Percentiles rank a stretch among this genome's conserved stretches.
Conservation (phyloP, 2,888 invertebrate genomes). For the Antheraea assamensis region DNA sequence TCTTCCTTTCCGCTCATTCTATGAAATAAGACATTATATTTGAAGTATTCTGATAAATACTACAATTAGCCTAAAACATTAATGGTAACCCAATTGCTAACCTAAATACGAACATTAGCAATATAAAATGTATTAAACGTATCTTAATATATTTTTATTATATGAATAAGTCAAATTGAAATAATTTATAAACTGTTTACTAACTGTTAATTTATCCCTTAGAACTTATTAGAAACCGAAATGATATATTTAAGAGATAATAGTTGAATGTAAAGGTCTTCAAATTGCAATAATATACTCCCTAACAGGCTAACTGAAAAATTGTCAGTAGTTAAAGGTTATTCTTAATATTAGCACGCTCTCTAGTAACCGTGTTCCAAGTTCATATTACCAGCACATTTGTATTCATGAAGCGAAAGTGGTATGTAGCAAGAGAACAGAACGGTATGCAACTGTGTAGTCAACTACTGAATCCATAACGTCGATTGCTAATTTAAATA, state of each 20-base stretch:
- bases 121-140: background rate
- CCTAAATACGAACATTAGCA: background rate
- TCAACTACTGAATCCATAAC: constrained; percentile 8
- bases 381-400: constrained; percentile 39
- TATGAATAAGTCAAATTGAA: too few relatives aligned
- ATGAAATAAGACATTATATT: background rate
- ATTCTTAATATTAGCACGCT: constrained; percentile 1
- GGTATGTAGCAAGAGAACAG: constrained; percentile 31
- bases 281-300: background rate
- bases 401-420: constrained; percentile 53
- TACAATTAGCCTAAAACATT: background rate
- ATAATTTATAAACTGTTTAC: too few relatives aligned
- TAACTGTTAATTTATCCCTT: background rate
- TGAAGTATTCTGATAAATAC: background rate
- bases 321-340: background rate
- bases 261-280: background rate
- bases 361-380: constrained; percentile 12
- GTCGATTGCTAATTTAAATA: constrained; percentile 6
- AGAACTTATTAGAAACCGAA: background rate
- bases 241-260: background rate
- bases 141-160: background rate
- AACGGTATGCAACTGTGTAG: constrained; percentile 10
- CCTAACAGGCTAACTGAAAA: background rate
- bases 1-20: background rate
- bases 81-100: background rate